Evolutionary conservation across 2,113 vertebrate genomes (phyloP), one percentile per base, ranked within the genome.

Genomic region (Cettia cetti): DNA sequence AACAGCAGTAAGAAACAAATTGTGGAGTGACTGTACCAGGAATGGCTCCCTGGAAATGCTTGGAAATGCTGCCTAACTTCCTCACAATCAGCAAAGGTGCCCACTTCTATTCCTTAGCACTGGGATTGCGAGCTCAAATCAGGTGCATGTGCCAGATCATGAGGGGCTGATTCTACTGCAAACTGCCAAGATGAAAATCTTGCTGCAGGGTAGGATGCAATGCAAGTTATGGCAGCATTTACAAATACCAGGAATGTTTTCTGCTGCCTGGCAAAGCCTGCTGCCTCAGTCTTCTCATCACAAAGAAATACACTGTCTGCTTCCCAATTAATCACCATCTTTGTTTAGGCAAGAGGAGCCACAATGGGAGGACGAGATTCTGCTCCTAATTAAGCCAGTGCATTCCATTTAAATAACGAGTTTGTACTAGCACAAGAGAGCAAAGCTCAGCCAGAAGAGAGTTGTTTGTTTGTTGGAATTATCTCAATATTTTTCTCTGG

Each of bases 371-470:
- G 72, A 92, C n/a, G 75, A 93, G 83, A 96, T 81, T 96, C 94
- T 96, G 88, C 93, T 96, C 93, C 83, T 92, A 96, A 95, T 95
- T 96, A 97, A 96, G 68, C 64, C 56, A 79, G 61, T 42, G 69
- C 94, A 96, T 96, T 96, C 95, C 92, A 86, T 92, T 94, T 86
- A 84, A 95, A 95, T 90, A 97, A 95, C 65, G 6, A 95, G 93
- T 78, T 93, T 84, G 86, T 92, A 90, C 93, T 90, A 94, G 90
- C 83, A 75, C 79, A 96, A 82, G 65, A 94, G 66, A 89, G 72
- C 72, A 89, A 61, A 95, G 86, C 86, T 93, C 85, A 96, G 76
- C 69, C 90, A 93, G 81, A 90, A 89, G 5, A 76, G 76, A 83
- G 49, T 56, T 92, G 90, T 92, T 95, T 96, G 92, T 96, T 96